Evolutionary conservation across 2,113 vertebrate species (phyloP).

Genomic region (Ailurus styani): DNA sequence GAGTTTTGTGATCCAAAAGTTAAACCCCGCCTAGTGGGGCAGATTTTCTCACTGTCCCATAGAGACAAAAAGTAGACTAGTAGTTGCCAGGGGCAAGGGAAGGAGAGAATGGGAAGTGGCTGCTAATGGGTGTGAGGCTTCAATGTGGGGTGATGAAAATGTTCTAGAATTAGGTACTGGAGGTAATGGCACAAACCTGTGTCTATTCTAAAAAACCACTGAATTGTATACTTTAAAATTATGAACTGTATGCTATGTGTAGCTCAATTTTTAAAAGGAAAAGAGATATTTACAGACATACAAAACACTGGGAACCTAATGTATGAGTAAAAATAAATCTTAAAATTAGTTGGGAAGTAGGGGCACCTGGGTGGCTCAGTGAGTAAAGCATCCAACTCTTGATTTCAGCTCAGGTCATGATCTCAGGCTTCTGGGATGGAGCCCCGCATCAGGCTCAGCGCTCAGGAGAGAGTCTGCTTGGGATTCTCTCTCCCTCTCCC

Average conservation of each 20-base stretch:
- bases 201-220: neutral
- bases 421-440: neutral
- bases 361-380: neutral
- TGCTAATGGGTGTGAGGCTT: neutral
- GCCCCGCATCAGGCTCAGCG: neutral
- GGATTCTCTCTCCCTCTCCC: neutral
- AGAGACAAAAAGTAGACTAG: neutral
- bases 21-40: neutral
- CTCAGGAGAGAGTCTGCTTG: neutral
- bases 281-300: neutral
- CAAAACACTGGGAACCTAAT: neutral
- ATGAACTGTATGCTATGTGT: neutral
- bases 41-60: neutral
- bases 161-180: neutral
- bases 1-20: neutral
- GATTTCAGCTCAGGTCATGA: neutral
- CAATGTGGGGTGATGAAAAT: neutral
- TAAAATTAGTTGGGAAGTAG: neutral
- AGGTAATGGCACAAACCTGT: neutral
- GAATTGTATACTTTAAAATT: neutral
- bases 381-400: neutral
- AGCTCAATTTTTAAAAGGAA: neutral
- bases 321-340: neutral
- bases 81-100: neutral
- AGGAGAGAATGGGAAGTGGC: neutral